A percentile compares a stretch with the other conserved stretches of the same genome.
Conservation (phyloP, 92 coral and sea anemone genomes). For the Pocillopora grandis region DNA sequence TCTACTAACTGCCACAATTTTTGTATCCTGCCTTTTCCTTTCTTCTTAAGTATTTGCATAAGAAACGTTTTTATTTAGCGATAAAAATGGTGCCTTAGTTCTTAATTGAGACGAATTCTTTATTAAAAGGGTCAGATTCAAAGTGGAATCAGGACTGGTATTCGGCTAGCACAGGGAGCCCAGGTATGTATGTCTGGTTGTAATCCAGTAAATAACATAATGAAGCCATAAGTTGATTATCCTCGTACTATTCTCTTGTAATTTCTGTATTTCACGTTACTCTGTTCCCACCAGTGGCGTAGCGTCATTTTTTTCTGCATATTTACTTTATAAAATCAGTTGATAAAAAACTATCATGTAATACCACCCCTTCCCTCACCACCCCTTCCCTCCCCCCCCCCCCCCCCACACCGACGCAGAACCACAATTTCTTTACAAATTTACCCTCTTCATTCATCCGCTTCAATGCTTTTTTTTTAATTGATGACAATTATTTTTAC, state of each 20-base stretch:
- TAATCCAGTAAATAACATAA: neutral
- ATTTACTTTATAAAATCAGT: no score
- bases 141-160: constrained; percentile 87
- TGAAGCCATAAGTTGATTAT: neutral
- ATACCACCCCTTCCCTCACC: no score
- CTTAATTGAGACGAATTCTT: neutral
- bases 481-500: neutral
- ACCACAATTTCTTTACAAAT: no score
- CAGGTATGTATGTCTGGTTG: constrained; percentile 47
- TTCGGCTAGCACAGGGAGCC: constrained; percentile 90
- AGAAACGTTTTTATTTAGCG: neutral
- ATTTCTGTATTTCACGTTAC: no score
- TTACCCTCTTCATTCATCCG: no score
- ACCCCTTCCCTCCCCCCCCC: no score
- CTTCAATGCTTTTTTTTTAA: neutral
- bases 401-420: no score
- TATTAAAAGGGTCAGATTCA: constrained; percentile 86
- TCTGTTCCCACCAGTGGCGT: neutral
- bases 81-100: neutral
- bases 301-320: neutral
- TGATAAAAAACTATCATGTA: no score
- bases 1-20: no score
- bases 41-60: no score
- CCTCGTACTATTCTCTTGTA: no score
- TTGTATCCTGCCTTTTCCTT: no score